Conservation (phyloP, 2,888 invertebrate species). For the Tethea ocularis region DNA sequence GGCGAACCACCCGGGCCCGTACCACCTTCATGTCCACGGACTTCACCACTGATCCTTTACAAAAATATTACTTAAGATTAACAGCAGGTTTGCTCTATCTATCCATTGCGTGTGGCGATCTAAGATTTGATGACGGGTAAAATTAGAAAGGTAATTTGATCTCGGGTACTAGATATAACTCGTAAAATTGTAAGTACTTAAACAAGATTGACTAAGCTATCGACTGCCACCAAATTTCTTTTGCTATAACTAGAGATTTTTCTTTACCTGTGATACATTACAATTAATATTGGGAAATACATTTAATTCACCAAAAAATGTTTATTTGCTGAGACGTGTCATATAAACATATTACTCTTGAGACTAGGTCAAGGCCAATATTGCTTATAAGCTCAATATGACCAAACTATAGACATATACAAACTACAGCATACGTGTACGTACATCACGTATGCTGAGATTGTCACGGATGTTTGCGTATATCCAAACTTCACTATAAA, state of each 20-base stretch:
- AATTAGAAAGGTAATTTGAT: too few species aligned
- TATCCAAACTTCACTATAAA: neutral
- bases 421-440: neutral
- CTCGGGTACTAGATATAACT: too few species aligned
- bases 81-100: too few species aligned
- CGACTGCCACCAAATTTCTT: too few species aligned
- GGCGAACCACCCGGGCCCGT: constrained; percentile 85
- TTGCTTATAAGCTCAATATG: neutral
- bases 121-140: too few species aligned
- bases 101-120: too few species aligned
- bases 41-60: constrained; percentile 68
- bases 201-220: too few species aligned
- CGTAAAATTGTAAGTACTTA: too few species aligned
- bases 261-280: too few species aligned
- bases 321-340: neutral
- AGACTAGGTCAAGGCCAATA: neutral
- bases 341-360: neutral
- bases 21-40: constrained; percentile 59
- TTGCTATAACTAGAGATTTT: too few species aligned
- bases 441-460: constrained; percentile 3
- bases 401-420: neutral
- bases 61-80: neutral
- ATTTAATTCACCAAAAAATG: neutral
- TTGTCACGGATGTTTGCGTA: constrained; percentile 1
- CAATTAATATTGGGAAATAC: too few species aligned